Percentiles rank a stretch among this genome's conserved stretches.
Evolutionary conservation across 2,888 invertebrate species (phyloP).

Genomic region (Fissipunctia ypsillon): DNA sequence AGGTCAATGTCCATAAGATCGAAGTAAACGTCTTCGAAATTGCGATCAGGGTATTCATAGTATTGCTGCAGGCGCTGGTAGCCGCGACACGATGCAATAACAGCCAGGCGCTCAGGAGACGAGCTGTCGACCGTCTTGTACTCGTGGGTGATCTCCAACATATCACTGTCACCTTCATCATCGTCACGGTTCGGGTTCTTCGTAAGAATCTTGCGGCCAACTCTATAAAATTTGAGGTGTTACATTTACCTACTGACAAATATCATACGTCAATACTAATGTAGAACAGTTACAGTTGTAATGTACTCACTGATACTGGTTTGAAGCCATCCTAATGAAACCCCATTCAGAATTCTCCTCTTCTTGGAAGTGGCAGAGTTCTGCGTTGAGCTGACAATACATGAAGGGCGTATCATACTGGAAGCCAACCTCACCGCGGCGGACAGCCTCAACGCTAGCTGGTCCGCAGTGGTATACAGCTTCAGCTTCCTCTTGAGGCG

Average conservation of each 20-base stretch:
- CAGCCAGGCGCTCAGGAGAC: constrained; percentile 92
- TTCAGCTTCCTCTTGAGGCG: constrained; percentile 93
- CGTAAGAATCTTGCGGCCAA: constrained; percentile 92
- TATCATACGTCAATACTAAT: neutral
- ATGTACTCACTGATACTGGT: constrained; percentile 92
- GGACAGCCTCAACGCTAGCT: constrained; percentile 92
- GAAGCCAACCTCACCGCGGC: constrained; percentile 93
- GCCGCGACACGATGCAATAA: constrained; percentile 92
- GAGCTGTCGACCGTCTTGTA: constrained; percentile 92
- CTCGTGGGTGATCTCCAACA: constrained; percentile 92
- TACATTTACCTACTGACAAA: neutral
- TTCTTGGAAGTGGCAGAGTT: constrained; percentile 93
- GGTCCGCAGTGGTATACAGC: constrained; percentile 92
- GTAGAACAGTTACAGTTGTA: neutral
- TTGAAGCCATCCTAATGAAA: constrained; percentile 91
- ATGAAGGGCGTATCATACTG: constrained; percentile 94
- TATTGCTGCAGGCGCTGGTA: constrained; percentile 91
- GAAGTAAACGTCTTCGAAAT: constrained; percentile 91
- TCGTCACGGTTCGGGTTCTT: constrained; percentile 92
- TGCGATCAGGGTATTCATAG: constrained; percentile 91
- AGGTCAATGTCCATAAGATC: constrained; percentile 92
- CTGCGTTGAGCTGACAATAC: constrained; percentile 94
- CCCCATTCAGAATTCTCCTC: constrained; percentile 93
- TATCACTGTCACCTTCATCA: constrained; percentile 92
- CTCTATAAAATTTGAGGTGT: constrained; percentile 81